phyloP scores from a whole-genome alignment of 2,113 vertebrate genomes.

The Pachypanchax playfairii region DNA sequence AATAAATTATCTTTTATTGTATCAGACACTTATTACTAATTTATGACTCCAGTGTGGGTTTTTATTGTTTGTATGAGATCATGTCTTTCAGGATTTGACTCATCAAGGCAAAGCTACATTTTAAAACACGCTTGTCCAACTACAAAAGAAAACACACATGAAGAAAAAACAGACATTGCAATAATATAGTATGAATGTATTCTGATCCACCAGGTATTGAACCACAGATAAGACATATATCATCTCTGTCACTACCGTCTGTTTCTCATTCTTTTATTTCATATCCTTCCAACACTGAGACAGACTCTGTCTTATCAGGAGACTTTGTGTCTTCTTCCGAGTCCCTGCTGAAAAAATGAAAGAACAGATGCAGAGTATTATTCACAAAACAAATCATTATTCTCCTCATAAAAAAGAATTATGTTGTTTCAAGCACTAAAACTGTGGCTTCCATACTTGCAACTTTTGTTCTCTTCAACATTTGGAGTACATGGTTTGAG shows the following conservation, averaged over 20 bases:
- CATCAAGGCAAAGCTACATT: neutral
- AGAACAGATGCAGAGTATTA: neutral
- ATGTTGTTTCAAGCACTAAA: too few relatives aligned
- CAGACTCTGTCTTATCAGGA: neutral
- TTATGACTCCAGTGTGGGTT: neutral
- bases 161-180: neutral
- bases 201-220: neutral
- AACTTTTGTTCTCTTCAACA: neutral
- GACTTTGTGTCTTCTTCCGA: neutral
- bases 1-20: too few relatives aligned
- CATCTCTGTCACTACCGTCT: neutral
- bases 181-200: neutral
- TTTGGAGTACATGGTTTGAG: neutral
- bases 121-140: neutral
- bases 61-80: neutral
- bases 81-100: neutral
- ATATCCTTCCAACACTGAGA: neutral
- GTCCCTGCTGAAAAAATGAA: neutral
- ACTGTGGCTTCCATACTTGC: neutral
- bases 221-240: neutral
- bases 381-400: neutral
- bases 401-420: neutral
- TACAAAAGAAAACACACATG: neutral
- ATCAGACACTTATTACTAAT: too few relatives aligned
- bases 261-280: neutral